These are phyloP conservation scores for Myripristis murdjan DNA, from an alignment of 2,797 vertebrate species.

Conservation along the genomic window DNA sequence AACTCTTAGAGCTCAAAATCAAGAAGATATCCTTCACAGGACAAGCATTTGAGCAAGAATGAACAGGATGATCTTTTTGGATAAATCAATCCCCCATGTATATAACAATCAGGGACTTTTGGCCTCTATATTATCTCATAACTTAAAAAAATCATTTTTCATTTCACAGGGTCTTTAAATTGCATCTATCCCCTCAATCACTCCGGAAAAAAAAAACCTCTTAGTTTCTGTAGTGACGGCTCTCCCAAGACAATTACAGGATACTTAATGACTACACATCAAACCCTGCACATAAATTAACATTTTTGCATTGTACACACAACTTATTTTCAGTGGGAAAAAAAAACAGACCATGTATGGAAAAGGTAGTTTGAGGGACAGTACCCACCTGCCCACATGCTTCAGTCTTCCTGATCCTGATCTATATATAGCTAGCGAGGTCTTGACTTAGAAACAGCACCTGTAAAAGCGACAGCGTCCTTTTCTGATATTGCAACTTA, in stretches of 20 bases:
- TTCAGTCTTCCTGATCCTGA: constrained; percentile 31
- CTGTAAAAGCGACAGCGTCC: constrained; percentile 31
- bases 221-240: constrained; percentile 1
- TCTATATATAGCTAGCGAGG: constrained; percentile 18
- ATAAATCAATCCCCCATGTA: too few relatives aligned
- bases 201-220: constrained; percentile 15
- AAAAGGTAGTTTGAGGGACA: constrained; percentile 27
- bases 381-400: constrained; percentile 40
- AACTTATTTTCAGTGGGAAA: constrained; percentile 61
- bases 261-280: constrained; percentile 38
- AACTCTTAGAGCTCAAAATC: neutral
- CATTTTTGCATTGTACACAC: constrained; percentile 45
- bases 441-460: constrained; percentile 33
- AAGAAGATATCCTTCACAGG: neutral
- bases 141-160: neutral
- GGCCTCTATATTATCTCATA: neutral
- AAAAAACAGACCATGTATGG: constrained; percentile 18
- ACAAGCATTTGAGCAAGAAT: neutral
- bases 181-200: constrained; percentile 43
- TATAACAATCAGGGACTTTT: neutral
- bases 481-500: constrained; percentile 15
- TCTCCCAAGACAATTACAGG: constrained; percentile 29
- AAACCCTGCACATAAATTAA: constrained; percentile 42
- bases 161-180: constrained; percentile 58
- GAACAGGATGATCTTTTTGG: neutral